These are phyloP conservation scores for Gallinago nigripennis DNA, from an alignment of 2,797 vertebrate species.

Conservation along the genomic window DNA sequence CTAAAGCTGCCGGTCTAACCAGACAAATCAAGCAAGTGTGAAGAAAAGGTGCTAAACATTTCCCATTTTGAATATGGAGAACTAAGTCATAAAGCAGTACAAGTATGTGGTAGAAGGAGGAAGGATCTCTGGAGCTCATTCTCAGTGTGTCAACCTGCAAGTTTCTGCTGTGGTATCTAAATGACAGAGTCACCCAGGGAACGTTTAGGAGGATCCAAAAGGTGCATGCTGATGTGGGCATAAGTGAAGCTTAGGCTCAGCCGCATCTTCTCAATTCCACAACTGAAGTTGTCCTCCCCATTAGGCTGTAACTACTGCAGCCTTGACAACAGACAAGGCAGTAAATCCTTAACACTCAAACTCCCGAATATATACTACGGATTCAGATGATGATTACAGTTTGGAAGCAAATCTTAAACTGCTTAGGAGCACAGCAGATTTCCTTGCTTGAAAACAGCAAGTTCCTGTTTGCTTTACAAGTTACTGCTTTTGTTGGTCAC, in stretches of 20 bases:
- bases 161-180: background rate
- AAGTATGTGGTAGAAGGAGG: background rate
- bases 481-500: background rate
- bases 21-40: background rate
- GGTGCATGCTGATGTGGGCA: background rate
- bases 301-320: background rate
- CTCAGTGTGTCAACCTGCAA: background rate
- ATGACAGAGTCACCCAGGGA: background rate
- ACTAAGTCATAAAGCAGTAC: background rate
- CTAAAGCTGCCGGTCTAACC: background rate
- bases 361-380: background rate
- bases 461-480: background rate
- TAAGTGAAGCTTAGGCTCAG: background rate
- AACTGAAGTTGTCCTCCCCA: background rate
- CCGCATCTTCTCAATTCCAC: background rate
- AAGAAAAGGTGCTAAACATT: background rate
- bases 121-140: background rate
- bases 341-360: background rate
- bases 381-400: background rate
- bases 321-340: rapidly evolving
- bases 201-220: background rate
- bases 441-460: background rate
- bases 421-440: background rate
- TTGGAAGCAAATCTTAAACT: background rate
- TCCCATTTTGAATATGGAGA: background rate